Base-by-base conservation (phyloP, 2,797 vertebrate species). In the Octomys mimax region DNA sequence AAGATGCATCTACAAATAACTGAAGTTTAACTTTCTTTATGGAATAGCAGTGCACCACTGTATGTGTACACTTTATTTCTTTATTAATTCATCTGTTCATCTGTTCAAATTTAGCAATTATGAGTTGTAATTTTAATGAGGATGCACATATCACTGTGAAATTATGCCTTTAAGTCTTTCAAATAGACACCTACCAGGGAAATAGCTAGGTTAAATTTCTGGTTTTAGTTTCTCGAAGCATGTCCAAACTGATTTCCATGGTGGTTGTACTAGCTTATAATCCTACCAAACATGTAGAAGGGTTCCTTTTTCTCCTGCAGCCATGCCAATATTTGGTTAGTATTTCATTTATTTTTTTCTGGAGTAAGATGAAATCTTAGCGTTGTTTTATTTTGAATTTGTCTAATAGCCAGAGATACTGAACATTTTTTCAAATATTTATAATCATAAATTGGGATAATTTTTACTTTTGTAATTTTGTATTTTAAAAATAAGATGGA, bases 401-500 rank as follows among this genome's bases (percentile, higher is more conserved):
- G 21, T 73, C 9, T 73, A 24, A 73, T 73, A 4, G 36, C 4
- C 1, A 73, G 70, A 73, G 10, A 73, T 73, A 21, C 24, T 73
- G 70, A 71, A 71, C 8, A 39, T 22, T 71, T 71, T n/a, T 39
- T 71, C 70, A 71, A 39, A 71, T 18, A 71, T 21, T 70, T 70
- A 70, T 70, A 36, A 71, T 21, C 36, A 39, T 71, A 71, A 66
- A 46, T 59, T 62, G 52, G 36, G 79, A 92, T 86, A n/a, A 18
- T 68, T 86, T 92, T 85, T 36, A 79, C 4, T 70, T 68, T 86
- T 13, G 8, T 62, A 84, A 84, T 49, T 95, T 79, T 21, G 13
- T 26, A 80, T 64, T 79, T 77, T 87, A 7, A 92, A 92, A 95
- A 54, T 70, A 82, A n/a, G 33, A 78, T 62, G n/a, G 93, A 89